Conservation (phyloP, 2,888 invertebrate species). For the Amblyjoppa proteus region DNA sequence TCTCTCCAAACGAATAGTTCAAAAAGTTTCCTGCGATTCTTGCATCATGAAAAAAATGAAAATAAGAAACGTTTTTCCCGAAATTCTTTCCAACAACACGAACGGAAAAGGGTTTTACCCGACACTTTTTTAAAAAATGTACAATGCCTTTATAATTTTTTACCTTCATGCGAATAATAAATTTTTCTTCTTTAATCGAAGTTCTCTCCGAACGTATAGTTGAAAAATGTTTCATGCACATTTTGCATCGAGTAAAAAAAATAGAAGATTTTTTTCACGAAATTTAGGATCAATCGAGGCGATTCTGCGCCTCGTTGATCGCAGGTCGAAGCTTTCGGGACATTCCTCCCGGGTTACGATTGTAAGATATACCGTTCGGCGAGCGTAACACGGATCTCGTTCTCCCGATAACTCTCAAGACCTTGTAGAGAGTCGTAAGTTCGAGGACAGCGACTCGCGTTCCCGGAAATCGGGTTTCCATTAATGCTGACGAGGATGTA, state of each 20-base stretch:
- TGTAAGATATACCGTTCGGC: not conserved
- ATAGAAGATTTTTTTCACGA: not conserved
- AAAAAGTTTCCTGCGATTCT: too few relatives aligned
- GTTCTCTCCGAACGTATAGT: too few relatives aligned
- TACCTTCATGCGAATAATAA: too few relatives aligned
- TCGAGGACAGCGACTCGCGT: constrained; percentile 7
- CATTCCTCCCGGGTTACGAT: not conserved
- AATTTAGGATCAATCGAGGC: too few relatives aligned
- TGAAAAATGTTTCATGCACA: too few relatives aligned
- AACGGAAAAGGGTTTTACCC: not conserved
- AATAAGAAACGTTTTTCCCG: too few relatives aligned
- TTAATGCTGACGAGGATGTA: constrained; percentile 61
- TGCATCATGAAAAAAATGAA: too few relatives aligned
- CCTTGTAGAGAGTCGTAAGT: constrained; percentile 27
- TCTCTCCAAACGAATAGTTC: too few relatives aligned
- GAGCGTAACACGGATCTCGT: constrained; percentile 14
- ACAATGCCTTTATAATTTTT: too few relatives aligned
- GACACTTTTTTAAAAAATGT: not conserved
- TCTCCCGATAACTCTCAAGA: constrained; percentile 29
- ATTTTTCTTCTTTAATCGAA: too few relatives aligned
- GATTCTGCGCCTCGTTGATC: too few relatives aligned
- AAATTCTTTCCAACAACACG: too few relatives aligned
- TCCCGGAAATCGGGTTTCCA: constrained; percentile 54
- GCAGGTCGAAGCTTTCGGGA: not conserved
- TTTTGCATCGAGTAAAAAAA: not conserved